Conservation (phyloP, 2,888 invertebrate genomes). For the Minunthozetes semirufus region DNA sequence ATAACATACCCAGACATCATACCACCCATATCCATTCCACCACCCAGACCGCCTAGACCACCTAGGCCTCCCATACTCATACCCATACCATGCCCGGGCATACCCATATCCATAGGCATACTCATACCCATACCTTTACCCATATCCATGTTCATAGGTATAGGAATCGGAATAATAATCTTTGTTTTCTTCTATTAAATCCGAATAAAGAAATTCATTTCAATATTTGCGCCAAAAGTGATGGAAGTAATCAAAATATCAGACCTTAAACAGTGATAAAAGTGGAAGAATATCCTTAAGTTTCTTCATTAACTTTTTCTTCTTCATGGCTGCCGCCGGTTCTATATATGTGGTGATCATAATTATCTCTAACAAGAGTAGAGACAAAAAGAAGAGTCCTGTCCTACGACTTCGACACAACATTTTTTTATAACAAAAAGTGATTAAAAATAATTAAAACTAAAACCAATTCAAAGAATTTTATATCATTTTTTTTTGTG, state of each 20-base stretch:
- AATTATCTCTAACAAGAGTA: conserved; percentile 26
- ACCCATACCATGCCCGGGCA: neutral
- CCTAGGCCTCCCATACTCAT: no score
- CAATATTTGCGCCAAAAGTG: neutral
- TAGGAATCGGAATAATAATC: conserved; percentile 34
- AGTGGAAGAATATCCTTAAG: conserved; percentile 35
- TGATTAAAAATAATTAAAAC: neutral
- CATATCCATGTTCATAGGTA: no score
- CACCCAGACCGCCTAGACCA: no score
- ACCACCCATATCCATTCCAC: no score
- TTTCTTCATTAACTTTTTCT: conserved; percentile 35
- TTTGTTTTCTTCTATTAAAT: conserved; percentile 34
- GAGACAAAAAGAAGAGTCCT: conserved; percentile 2
- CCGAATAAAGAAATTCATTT: neutral
- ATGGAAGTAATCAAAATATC: neutral
- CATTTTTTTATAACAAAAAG: neutral
- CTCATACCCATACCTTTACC: no score
- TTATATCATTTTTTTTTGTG: neutral
- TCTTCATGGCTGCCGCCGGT: conserved; percentile 26
- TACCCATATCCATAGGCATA: neutral
- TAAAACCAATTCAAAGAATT: neutral
- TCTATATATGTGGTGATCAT: conserved; percentile 19
- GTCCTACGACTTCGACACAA: neutral
- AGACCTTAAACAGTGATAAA: conserved; percentile 32
- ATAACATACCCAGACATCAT: no score